Conservation (phyloP, 2,888 invertebrate species). For the Yponomeuta cagnagella region DNA sequence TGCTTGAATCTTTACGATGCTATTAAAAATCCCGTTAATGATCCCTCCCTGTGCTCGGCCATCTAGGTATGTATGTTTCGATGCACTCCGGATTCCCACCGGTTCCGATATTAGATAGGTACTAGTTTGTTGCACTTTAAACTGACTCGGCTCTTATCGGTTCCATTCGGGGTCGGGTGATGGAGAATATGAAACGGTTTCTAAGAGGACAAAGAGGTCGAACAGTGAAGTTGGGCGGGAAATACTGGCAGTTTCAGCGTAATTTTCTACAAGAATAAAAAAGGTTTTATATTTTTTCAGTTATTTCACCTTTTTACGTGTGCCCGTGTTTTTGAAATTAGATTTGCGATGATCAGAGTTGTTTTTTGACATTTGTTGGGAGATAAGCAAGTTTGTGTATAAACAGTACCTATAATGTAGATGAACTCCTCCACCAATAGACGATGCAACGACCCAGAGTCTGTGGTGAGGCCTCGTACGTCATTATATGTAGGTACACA, state of each 20-base stretch:
- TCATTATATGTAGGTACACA: neutral
- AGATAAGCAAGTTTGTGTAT: too few species aligned
- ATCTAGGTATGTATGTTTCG: conserved; percentile 1
- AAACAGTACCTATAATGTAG: neutral
- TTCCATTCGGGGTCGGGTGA: neutral
- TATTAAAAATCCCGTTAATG: conserved; percentile 24
- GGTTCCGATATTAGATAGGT: neutral
- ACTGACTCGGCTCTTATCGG: neutral
- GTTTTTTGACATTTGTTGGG: neutral
- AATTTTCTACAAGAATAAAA: neutral
- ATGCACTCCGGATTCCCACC: conserved; percentile 8
- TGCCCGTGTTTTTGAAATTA: neutral
- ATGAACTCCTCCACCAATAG: too few species aligned
- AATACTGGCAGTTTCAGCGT: neutral
- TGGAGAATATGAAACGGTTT: neutral
- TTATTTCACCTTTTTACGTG: neutral
- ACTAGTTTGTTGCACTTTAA: neutral
- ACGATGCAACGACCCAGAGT: too few species aligned
- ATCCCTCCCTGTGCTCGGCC: conserved; percentile 13
- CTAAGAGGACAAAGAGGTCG: neutral
- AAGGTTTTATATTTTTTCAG: neutral
- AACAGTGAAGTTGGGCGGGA: neutral
- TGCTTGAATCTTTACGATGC: conserved; percentile 19
- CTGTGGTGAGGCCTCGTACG: neutral
- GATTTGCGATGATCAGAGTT: neutral